A percentile compares a stretch with the other conserved stretches of the same genome.
Conservation (phyloP, 2,888 invertebrate genomes). For the Agrilus cyanescens region DNA sequence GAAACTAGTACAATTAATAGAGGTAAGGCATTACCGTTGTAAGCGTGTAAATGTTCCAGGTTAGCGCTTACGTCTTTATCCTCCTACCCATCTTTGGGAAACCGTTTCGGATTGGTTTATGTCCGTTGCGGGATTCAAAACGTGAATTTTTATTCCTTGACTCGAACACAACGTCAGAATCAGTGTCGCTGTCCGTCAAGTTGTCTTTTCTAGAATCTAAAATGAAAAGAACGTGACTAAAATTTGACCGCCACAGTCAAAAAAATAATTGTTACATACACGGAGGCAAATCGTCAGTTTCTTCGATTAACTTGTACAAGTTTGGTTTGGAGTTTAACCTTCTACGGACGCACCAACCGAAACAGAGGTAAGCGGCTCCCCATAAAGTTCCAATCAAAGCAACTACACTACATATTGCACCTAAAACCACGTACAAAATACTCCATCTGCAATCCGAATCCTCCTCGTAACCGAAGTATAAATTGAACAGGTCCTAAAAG, state of each 20-base stretch:
- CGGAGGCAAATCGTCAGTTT: constrained; percentile 51
- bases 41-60: constrained; percentile 2
- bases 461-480: constrained; percentile 26
- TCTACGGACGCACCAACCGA: constrained; percentile 38
- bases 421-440: constrained; percentile 80
- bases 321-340: constrained; percentile 43
- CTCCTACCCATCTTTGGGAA: constrained; percentile 39
- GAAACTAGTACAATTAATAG: too few species aligned
- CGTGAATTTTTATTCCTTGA: constrained; percentile 45
- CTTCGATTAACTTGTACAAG: constrained; percentile 60
- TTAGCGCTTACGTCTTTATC: constrained; percentile 39
- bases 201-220: constrained; percentile 53
- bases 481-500: constrained; percentile 26
- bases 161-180: constrained; percentile 77
- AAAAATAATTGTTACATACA: constrained; percentile 37
- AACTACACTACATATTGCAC: constrained; percentile 47
- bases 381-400: constrained; percentile 48
- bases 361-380: constrained; percentile 52
- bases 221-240: constrained; percentile 19
- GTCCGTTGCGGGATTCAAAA: constrained; percentile 45
- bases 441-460: constrained; percentile 74
- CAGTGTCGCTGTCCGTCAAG: constrained; percentile 67
- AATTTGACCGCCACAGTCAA: constrained; percentile 1
- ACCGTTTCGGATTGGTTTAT: constrained; percentile 42
- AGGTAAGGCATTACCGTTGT: too few species aligned